Evolutionary conservation across 1,140 invertebrate species (phyloP).

Genomic region (Drosophila rhopaloa): DNA sequence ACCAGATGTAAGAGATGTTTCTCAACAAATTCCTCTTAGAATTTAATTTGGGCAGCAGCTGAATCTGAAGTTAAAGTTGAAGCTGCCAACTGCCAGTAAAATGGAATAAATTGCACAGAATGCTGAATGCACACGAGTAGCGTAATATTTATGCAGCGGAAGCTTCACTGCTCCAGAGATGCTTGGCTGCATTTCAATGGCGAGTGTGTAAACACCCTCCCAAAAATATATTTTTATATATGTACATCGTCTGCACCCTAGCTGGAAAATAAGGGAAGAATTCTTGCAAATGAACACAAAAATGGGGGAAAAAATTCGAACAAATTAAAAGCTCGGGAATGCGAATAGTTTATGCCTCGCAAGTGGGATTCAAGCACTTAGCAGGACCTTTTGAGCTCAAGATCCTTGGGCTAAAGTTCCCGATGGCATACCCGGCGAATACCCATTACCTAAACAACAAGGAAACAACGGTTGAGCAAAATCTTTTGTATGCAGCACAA

Average conservation of each 20-base stretch:
- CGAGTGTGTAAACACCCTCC: constrained; percentile 63
- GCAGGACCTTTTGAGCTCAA: constrained; percentile 1
- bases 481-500: constrained; percentile 80
- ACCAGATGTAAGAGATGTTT: background rate
- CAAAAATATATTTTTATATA: constrained; percentile 21
- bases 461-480: constrained; percentile 60
- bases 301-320: constrained; percentile 52
- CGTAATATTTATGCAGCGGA: constrained; percentile 77
- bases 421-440: constrained; percentile 11
- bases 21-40: constrained; percentile 37
- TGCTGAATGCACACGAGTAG: constrained; percentile 71
- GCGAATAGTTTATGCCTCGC: constrained; percentile 32
- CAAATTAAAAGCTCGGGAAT: constrained; percentile 26
- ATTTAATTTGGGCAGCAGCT: constrained; percentile 58
- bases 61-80: constrained; percentile 8
- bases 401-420: background rate
- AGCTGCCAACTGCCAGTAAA: constrained; percentile 50
- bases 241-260: constrained; percentile 26
- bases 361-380: background rate
- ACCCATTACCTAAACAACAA: constrained; percentile 24
- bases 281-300: constrained; percentile 80
- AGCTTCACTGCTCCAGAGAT: constrained; percentile 57
- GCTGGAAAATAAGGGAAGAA: constrained; percentile 73
- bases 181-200: constrained; percentile 80
- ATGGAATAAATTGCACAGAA: constrained; percentile 77